A percentile compares a stretch with the other conserved stretches of the same genome.
These are phyloP conservation scores for Ellobius talpinus DNA, from an alignment of 2,113 vertebrate species.

Conservation along the genomic window DNA sequence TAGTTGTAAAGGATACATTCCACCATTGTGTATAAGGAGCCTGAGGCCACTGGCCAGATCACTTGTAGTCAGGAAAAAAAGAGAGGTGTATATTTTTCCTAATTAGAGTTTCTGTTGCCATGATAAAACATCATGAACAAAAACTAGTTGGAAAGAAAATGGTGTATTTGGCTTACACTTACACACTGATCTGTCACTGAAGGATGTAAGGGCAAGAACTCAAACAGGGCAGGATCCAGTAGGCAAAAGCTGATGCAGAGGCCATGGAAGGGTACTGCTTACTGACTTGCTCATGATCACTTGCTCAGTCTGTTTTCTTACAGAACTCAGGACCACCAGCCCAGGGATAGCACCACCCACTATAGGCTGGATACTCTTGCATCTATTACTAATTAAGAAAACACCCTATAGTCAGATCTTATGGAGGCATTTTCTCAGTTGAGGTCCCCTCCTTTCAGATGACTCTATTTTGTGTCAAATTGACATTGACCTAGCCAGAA, in stretches of 20 bases:
- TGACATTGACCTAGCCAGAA: not conserved
- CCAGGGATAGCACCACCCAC: not conserved
- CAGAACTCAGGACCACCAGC: not conserved
- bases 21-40: not conserved
- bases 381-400: not conserved
- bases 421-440: not conserved
- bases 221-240: no score
- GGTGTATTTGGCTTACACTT: no score
- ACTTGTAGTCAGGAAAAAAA: not conserved
- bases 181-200: no score
- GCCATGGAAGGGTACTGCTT: no score
- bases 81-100: not conserved
- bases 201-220: no score
- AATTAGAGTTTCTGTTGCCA: not conserved
- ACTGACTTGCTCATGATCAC: not conserved
- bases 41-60: not conserved
- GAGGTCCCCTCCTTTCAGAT: not conserved
- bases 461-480: not conserved
- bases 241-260: no score
- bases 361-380: accelerated
- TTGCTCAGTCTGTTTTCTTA: not conserved
- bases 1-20: not conserved
- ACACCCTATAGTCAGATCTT: not conserved
- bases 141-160: no score
- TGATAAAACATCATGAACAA: no score